Evolutionary conservation across 2,113 vertebrate species (phyloP).

Genomic region (Callipepla squamata): DNA sequence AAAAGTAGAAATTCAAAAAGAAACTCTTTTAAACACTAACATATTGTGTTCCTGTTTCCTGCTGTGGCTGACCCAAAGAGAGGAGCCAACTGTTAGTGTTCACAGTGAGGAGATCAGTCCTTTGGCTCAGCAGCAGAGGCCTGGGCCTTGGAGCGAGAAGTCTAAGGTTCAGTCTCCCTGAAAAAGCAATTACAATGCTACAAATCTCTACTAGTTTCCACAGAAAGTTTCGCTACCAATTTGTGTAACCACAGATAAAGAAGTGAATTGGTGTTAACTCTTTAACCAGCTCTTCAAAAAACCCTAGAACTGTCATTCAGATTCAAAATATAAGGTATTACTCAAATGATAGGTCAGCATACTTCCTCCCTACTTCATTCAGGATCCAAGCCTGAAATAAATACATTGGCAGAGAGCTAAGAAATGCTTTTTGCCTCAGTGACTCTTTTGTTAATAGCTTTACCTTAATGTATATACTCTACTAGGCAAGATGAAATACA

Average conservation of each 20-base stretch:
- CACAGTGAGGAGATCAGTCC: accelerated
- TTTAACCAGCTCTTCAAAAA: not conserved
- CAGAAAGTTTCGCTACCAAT: not conserved
- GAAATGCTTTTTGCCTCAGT: not conserved
- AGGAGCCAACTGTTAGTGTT: not conserved
- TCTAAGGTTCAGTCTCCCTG: not conserved
- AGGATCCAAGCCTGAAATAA: not conserved
- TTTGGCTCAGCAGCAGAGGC: not conserved
- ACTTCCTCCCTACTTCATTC: not conserved
- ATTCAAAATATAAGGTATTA: not conserved
- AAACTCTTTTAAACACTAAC: not conserved
- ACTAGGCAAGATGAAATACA: not conserved
- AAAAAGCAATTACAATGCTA: not conserved
- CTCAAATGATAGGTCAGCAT: no score
- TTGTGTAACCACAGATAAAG: not conserved
- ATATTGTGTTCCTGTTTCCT: not conserved
- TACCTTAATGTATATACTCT: not conserved
- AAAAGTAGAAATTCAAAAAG: not conserved
- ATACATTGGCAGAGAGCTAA: not conserved
- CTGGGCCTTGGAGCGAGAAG: not conserved
- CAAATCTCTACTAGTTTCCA: not conserved
- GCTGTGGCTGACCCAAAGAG: not conserved
- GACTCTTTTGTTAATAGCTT: not conserved
- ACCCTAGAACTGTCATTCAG: not conserved
- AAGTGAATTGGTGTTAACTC: not conserved